Percentiles rank a stretch among this genome's conserved stretches.
phyloP scores from a whole-genome alignment of 2,888 invertebrate genomes.

The Seladonia tumulorum region DNA sequence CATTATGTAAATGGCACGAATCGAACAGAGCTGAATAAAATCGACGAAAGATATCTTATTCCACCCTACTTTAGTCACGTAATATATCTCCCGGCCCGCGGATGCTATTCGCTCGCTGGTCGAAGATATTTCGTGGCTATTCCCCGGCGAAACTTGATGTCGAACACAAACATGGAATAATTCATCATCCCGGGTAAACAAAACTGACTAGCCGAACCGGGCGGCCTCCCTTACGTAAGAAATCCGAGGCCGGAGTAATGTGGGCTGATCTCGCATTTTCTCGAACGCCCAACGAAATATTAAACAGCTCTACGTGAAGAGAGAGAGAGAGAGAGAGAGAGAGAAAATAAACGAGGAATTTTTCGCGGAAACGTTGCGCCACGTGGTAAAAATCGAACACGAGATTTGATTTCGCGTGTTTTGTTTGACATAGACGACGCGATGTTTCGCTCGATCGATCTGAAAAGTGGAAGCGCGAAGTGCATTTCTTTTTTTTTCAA shows the following conservation, averaged over 20 bases:
- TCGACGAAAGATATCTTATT: constrained; percentile 58
- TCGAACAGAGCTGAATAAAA: constrained; percentile 62
- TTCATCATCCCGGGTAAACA: constrained; percentile 38
- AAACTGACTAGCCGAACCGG: constrained; percentile 11
- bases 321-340: background rate
- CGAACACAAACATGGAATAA: constrained; percentile 54
- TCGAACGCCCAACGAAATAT: background rate
- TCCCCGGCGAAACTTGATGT: constrained; percentile 40
- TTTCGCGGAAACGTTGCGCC: background rate
- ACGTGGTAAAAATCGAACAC: background rate
- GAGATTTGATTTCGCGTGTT: background rate
- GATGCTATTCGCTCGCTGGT: constrained; percentile 39
- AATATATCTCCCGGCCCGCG: constrained; percentile 52
- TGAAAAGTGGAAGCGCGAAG: background rate
- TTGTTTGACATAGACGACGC: background rate
- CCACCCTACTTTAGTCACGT: constrained; percentile 47
- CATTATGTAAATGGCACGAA: constrained; percentile 65
- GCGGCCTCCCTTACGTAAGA: background rate
- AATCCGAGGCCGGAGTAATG: background rate
- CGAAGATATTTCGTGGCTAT: constrained; percentile 51
- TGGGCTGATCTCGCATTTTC: no score
- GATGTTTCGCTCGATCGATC: background rate
- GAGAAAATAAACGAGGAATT: background rate
- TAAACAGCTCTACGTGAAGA: no score
- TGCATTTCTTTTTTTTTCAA: background rate